These are phyloP conservation scores for Callyntrura sp. DNA, from an alignment of 2,888 invertebrate species.

Conservation along the genomic window DNA sequence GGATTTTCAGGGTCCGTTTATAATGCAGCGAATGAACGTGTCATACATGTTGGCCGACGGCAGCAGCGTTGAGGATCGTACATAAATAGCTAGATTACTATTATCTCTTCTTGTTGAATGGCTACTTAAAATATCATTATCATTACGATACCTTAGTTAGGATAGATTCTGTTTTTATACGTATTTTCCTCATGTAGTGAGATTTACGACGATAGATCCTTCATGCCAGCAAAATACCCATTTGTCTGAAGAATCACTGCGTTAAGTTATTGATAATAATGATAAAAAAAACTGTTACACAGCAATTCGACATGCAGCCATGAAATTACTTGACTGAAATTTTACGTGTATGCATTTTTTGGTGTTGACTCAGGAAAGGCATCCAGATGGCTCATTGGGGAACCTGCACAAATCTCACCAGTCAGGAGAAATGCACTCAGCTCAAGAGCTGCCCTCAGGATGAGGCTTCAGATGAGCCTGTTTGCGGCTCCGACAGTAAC, in stretches of 20 bases:
- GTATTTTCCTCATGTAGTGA: not conserved
- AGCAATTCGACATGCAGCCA: too few species aligned
- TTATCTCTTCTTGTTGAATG: conserved; percentile 67
- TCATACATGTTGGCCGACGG: conserved; percentile 2
- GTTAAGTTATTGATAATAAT: not conserved
- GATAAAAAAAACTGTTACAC: too few species aligned
- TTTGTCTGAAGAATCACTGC: not conserved
- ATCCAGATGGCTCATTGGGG: conserved; percentile 95
- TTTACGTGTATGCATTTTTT: not conserved
- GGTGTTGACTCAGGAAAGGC: conserved; percentile 88
- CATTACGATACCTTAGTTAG: not conserved
- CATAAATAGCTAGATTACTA: conserved; percentile 44
- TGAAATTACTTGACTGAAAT: not conserved
- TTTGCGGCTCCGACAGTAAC: conserved; percentile 96
- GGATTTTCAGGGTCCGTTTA: conserved; percentile 54
- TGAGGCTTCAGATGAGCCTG: conserved; percentile 89
- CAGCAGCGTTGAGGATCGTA: conserved; percentile 7
- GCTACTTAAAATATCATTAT: conserved; percentile 64
- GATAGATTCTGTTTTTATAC: too few species aligned
- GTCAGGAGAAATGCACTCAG: conserved; percentile 88
- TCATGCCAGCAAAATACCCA: not conserved
- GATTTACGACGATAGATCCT: conserved; percentile 8
- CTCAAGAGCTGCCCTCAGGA: conserved; percentile 87
- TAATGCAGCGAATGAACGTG: conserved; percentile 20
- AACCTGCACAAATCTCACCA: conserved; percentile 91